Base-by-base conservation (phyloP, 2,888 invertebrate genomes). In the Hyppa rectilinea region DNA sequence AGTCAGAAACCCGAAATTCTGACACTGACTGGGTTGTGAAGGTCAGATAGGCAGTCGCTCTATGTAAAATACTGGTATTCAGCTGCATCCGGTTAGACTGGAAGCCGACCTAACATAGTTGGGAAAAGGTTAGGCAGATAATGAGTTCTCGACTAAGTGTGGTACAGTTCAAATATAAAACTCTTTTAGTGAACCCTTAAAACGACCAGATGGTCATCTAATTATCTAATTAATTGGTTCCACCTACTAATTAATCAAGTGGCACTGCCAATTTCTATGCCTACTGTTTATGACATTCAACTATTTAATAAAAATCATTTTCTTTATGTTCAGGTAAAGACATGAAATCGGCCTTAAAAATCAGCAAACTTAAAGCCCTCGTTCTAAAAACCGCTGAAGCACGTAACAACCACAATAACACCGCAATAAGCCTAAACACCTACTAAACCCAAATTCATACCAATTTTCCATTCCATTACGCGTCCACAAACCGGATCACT, bases 381-480 rank as follows among this genome's bases (percentile, higher is more conserved):
- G 23, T 53, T 40, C 23, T 5, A 29, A 59, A 58, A 23, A 53
- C 20, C 47, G 78, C 38, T 38, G 12, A 47, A 47, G 31, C 74
- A 7, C 31, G 29, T 50, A 50, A 78, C 59, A 55, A 31, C 55
- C 55, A 49, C 72, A 71, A 71, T 71, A 80, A 71, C 60, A 61
- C 70, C 49, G 31, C 49, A 74, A 55, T 75, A 45, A 78, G 63
- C 17, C 69, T 45, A 75, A 75, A 62, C 53, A 77, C 68, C 55
- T 62, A 50, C 45, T 47, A 49, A 45, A 55, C 78, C 71, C 64
- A 77, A 70, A 78, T 78, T 81, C 78, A 78, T 77, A 78, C 71
- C 81, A 81, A 78, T 81, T 81, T 78, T 81, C 81, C 58, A 66
- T 78, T 77, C 78, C 81, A 78, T 81, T 78, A 81, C 78, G 59